A percentile compares a stretch with the other conserved stretches of the same genome.
Evolutionary conservation across 2,888 invertebrate species (phyloP).

Genomic region (Scaptomyza parva): DNA sequence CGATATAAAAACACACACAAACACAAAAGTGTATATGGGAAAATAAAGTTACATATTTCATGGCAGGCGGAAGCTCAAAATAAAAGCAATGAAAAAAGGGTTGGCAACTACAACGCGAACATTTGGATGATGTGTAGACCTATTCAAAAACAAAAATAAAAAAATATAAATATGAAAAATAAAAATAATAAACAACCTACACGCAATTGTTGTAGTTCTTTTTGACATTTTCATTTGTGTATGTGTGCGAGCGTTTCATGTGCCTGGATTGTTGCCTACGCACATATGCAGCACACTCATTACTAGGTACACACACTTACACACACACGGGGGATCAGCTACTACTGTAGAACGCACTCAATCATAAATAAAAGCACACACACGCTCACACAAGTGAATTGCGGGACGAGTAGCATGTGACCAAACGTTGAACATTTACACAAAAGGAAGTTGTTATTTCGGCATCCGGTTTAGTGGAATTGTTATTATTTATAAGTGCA

Average conservation of each 20-base stretch:
- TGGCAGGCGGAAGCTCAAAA: constrained; percentile 68
- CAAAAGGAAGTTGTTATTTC: constrained; percentile 81
- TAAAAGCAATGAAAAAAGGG: constrained; percentile 53
- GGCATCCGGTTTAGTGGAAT: constrained; percentile 78
- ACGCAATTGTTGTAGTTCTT: constrained; percentile 70
- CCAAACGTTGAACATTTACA: constrained; percentile 67
- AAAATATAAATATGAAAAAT: constrained; percentile 21
- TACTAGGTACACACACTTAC: constrained; percentile 40
- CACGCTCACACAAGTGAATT: constrained; percentile 38
- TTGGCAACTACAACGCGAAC: constrained; percentile 50
- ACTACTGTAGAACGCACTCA: constrained; percentile 63
- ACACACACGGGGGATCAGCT: constrained; percentile 4
- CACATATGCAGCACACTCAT: constrained; percentile 55
- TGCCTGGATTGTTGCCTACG: constrained; percentile 20
- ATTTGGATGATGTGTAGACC: constrained; percentile 51
- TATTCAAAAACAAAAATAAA: constrained; percentile 45
- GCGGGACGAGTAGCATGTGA: constrained; percentile 65
- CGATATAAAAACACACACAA: constrained; percentile 22
- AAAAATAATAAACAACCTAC: constrained; percentile 37
- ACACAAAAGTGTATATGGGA: constrained; percentile 36
- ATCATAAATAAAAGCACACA: constrained; percentile 66
- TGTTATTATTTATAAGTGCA: constrained; percentile 75
- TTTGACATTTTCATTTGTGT: constrained; percentile 66
- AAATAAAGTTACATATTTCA: constrained; percentile 67
- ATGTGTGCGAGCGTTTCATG: constrained; percentile 32